Conservation (phyloP, 2,113 vertebrate genomes). For the Lophotis ruficrista region DNA sequence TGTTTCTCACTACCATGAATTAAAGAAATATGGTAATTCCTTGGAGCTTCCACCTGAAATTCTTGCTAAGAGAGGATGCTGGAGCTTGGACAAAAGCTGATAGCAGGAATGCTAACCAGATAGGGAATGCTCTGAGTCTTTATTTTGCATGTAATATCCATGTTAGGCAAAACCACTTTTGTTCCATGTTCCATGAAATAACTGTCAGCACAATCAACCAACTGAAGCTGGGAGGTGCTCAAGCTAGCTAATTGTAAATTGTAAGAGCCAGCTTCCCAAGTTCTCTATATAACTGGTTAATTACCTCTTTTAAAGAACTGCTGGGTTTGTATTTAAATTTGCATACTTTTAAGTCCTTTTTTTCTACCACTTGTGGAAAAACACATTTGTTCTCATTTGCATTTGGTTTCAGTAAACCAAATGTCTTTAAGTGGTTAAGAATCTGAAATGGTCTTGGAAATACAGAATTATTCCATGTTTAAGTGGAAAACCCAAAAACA, state of each 20-base stretch:
- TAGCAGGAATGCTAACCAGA: neutral
- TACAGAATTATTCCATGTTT: neutral
- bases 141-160: neutral
- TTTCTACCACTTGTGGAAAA: neutral
- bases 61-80: neutral
- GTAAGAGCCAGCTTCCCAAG: neutral
- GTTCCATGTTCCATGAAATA: neutral
- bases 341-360: neutral
- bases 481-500: constrained; percentile 8
- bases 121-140: neutral
- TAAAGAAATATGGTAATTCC: neutral
- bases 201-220: neutral
- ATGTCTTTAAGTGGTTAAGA: neutral
- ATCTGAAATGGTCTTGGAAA: neutral
- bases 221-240: neutral
- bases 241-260: neutral
- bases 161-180: neutral
- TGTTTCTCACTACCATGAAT: neutral
- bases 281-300: neutral
- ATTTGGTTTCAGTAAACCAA: neutral
- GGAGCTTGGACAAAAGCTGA: neutral
- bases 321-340: constrained; percentile 6
- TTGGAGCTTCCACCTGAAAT: neutral
- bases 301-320: neutral
- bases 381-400: neutral